A percentile compares a stretch with the other conserved stretches of the same genome.
Evolutionary conservation across 30 jellyfish, hydroid and myxozoan genomes (phyloP).

Genomic region (Haliclystus octoradiatus): DNA sequence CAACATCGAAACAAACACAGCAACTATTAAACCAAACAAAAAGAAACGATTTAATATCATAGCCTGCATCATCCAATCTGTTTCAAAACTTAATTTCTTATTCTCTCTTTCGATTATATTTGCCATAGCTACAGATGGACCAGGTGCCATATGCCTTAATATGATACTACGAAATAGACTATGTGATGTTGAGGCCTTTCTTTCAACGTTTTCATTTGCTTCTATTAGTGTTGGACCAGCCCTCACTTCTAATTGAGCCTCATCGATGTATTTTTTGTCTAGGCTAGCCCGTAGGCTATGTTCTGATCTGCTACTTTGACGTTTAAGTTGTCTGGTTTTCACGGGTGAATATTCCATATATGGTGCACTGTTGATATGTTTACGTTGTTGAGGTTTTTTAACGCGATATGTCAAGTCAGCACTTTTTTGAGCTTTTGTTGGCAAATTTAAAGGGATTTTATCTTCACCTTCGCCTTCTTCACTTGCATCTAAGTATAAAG

Average conservation of each 20-base stretch:
- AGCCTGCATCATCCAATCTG: constrained; percentile 81
- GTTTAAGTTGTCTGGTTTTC: background rate
- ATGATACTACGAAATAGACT: background rate
- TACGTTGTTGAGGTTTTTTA: background rate
- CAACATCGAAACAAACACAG: constrained; percentile 42
- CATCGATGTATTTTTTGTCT: background rate
- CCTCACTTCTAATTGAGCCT: background rate
- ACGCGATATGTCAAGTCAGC: background rate
- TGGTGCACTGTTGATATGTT: background rate
- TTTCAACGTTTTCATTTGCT: too few species aligned
- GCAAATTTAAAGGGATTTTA: background rate
- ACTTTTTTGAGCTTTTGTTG: background rate
- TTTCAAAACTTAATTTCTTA: constrained; percentile 28
- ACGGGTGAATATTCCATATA: background rate
- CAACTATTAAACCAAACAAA: constrained; percentile 21
- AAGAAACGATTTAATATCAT: constrained; percentile 58
- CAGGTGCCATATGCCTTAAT: constrained; percentile 16
- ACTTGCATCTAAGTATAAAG: background rate
- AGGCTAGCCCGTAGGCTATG: background rate
- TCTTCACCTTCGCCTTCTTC: background rate
- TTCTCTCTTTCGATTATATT: constrained; percentile 57
- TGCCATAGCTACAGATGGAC: constrained; percentile 56
- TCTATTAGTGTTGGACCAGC: background rate
- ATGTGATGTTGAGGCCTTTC: background rate
- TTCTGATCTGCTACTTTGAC: background rate